Conservation (phyloP, 2,113 vertebrate genomes). For the Brevimyrus niger region DNA sequence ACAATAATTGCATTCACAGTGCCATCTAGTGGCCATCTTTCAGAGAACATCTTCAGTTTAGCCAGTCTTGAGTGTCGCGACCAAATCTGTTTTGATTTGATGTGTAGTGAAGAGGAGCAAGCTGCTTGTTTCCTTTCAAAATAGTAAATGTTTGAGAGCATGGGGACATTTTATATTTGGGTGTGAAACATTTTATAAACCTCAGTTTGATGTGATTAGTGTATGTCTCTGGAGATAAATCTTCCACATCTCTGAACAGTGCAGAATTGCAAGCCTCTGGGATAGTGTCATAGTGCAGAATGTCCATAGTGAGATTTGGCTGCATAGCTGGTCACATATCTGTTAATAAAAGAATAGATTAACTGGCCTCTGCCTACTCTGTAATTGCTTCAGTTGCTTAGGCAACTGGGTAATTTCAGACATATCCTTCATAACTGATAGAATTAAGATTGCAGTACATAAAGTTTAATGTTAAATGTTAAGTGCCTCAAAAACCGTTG, state of each 20-base stretch:
- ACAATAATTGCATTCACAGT: conserved; percentile 36
- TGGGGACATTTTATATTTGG: background rate
- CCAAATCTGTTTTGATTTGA: background rate
- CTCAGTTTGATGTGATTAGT: background rate
- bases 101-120: background rate
- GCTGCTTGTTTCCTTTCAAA: background rate
- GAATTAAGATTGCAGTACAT: background rate
- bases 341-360: background rate
- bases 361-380: background rate
- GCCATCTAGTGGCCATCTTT: conserved; percentile 46
- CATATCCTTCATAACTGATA: background rate
- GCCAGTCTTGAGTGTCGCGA: background rate
- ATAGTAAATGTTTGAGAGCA: background rate
- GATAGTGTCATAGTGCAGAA: background rate
- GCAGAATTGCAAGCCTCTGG: background rate
- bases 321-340: background rate
- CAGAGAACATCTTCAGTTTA: background rate
- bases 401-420: background rate
- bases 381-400: background rate
- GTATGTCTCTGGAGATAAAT: background rate
- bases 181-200: background rate
- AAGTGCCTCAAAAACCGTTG: background rate
- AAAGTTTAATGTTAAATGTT: background rate
- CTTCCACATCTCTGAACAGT: background rate
- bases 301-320: background rate